These are phyloP conservation scores for Capreolus pygargus DNA, from an alignment of 2,113 vertebrate species.

Conservation along the genomic window DNA sequence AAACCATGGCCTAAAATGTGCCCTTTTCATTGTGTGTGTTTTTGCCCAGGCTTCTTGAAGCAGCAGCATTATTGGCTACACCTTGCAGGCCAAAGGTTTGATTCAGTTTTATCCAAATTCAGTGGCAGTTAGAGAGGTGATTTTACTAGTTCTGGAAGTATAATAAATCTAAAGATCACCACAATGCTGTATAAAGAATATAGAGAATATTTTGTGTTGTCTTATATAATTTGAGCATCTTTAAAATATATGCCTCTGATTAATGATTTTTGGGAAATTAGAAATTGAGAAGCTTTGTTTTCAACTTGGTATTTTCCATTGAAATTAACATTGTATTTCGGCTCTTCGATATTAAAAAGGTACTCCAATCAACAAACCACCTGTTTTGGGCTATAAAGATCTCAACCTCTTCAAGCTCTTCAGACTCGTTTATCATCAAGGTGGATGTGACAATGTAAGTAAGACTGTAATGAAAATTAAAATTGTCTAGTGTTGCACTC, in stretches of 20 bases:
- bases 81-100: background rate
- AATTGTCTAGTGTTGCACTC: background rate
- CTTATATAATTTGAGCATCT: background rate
- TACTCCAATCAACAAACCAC: constrained; percentile 99
- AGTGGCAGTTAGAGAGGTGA: background rate
- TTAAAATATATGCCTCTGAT: background rate
- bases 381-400: constrained; percentile 97
- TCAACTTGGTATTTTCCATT: constrained; percentile 15
- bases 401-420: constrained; percentile 99
- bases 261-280: background rate
- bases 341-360: constrained; percentile 80
- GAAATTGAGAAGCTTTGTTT: constrained; percentile 15
- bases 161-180: background rate
- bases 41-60: background rate
- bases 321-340: constrained; percentile 42
- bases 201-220: background rate
- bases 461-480: background rate
- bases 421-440: constrained; percentile 93
- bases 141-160: background rate
- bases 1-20: background rate
- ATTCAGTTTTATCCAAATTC: background rate
- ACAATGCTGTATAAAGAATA: background rate
- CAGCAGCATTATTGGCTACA: background rate
- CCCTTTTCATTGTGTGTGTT: background rate
- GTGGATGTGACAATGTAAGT: constrained; percentile 95